These are phyloP conservation scores for Oryzias javanicus DNA, from an alignment of 2,113 vertebrate genomes.

Conservation along the genomic window DNA sequence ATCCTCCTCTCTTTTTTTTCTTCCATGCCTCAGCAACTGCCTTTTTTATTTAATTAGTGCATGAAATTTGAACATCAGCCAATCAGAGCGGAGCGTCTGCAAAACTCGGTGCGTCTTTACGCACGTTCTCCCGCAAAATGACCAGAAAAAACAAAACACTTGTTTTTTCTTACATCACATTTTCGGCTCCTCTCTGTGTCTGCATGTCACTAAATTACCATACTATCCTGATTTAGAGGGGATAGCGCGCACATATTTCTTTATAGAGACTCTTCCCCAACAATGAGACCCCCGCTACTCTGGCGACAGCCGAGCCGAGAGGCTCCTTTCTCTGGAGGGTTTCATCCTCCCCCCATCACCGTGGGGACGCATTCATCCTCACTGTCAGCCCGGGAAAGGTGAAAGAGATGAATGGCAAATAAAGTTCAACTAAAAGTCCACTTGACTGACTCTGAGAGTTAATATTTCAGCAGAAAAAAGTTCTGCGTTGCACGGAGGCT, in stretches of 20 bases:
- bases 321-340: neutral
- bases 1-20: too few species aligned
- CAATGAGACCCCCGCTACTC: conserved; percentile 27
- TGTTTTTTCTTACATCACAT: neutral
- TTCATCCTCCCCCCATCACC: conserved; percentile 18
- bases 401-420: conserved; percentile 42
- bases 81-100: conserved; percentile 8
- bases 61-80: conserved; percentile 7
- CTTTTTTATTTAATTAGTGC: too few species aligned
- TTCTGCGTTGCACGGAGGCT: conserved; percentile 9
- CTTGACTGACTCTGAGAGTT: conserved; percentile 28
- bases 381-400: conserved; percentile 45
- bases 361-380: conserved; percentile 47
- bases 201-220: conserved; percentile 2
- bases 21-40: too few species aligned
- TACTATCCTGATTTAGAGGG: conserved; percentile 15
- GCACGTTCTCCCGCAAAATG: too few species aligned
- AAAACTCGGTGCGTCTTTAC: too few species aligned
- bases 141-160: too few species aligned
- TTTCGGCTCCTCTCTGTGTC: neutral
- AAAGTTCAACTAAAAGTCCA: conserved; percentile 29
- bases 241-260: conserved; percentile 29
- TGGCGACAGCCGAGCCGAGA: conserved; percentile 37
- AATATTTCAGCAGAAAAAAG: conserved; percentile 2
- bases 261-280: conserved; percentile 19